phyloP scores from a whole-genome alignment of 2,797 vertebrate genomes.

The Halcyon leucocephala region DNA sequence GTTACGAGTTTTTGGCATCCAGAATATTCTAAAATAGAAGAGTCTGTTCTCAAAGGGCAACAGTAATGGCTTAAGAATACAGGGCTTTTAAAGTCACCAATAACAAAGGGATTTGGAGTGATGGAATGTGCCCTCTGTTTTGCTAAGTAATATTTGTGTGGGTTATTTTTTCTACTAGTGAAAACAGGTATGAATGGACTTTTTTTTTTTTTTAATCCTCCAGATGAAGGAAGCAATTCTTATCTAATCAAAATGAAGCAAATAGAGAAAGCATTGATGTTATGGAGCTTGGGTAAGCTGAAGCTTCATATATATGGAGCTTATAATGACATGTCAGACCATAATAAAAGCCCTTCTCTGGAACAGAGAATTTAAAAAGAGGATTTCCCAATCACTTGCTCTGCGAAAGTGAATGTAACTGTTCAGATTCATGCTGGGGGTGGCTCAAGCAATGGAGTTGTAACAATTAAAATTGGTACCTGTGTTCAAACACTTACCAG shows the following conservation, averaged over 20 bases:
- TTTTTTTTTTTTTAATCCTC: background rate
- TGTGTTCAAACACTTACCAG: background rate
- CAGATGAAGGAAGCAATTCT: background rate
- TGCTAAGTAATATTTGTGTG: background rate
- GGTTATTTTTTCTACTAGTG: background rate
- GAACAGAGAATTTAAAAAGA: accelerated
- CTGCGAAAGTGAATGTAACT: background rate
- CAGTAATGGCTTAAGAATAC: background rate
- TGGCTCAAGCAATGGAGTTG: background rate
- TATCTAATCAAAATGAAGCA: background rate
- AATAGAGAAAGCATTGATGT: background rate
- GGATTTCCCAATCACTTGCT: background rate
- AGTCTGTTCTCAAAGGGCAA: background rate
- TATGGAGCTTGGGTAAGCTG: background rate
- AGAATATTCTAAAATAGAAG: background rate
- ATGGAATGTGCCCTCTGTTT: background rate
- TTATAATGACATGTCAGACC: background rate
- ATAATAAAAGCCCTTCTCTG: background rate
- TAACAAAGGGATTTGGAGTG: background rate
- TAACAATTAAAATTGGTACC: background rate
- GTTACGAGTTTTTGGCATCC: background rate
- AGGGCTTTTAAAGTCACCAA: background rate
- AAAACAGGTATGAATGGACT: background rate
- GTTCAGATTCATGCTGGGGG: background rate
- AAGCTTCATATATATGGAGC: background rate